phyloP scores from a whole-genome alignment of 2,888 invertebrate genomes.

The Digitonthophagus gazella region DNA sequence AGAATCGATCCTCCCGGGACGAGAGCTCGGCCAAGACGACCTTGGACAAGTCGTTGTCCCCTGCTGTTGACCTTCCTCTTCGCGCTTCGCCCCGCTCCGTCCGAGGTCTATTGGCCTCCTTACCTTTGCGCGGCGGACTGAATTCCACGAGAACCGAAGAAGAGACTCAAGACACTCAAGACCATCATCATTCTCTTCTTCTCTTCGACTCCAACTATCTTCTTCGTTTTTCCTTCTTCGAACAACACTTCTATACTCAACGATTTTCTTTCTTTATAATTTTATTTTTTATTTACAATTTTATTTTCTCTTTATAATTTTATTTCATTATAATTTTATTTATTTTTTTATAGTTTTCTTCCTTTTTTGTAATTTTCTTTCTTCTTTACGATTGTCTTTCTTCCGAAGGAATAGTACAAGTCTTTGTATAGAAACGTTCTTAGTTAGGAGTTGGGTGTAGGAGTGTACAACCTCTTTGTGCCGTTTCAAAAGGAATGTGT shows the following conservation, averaged over 20 bases:
- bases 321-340: no score
- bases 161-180: background rate
- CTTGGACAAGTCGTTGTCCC: slow-evolving; percentile 47
- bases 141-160: slow-evolving; percentile 20
- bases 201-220: no score
- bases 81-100: slow-evolving; percentile 23
- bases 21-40: slow-evolving; percentile 54
- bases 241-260: no score
- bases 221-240: no score
- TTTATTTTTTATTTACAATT: no score
- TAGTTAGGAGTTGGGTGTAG: background rate
- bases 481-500: background rate
- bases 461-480: background rate
- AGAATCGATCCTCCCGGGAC: slow-evolving; percentile 46
- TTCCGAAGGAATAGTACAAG: background rate
- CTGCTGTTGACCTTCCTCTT: slow-evolving; percentile 42
- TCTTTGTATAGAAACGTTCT: background rate
- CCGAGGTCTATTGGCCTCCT: slow-evolving; percentile 29
- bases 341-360: no score
- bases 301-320: no score
- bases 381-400: background rate
- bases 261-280: no score
- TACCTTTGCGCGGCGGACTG: slow-evolving; percentile 24
- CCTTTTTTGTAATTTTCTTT: background rate
- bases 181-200: background rate